Conservation (phyloP, 2,797 vertebrate species). For the Picus viridis region DNA sequence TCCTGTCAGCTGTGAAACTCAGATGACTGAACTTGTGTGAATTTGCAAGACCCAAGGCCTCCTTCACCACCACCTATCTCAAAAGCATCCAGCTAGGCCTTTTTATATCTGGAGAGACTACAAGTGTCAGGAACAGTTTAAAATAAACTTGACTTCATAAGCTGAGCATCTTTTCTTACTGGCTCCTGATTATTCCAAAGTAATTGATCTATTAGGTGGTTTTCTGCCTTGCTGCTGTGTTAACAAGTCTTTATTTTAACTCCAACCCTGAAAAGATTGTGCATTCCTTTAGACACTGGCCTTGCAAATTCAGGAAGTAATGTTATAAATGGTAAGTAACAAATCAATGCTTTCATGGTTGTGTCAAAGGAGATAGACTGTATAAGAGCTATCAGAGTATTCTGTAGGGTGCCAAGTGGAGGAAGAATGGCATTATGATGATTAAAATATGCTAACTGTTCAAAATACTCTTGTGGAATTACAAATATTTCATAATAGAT, state of each 20-base stretch:
- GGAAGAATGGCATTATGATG: not conserved
- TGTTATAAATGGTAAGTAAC: not conserved
- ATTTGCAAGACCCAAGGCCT: not conserved
- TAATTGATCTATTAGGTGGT: not conserved
- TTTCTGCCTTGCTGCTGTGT: not conserved
- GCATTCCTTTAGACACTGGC: not conserved
- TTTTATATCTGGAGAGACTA: not conserved
- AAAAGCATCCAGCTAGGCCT: not conserved
- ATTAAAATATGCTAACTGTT: slow-evolving; percentile 52
- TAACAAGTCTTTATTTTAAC: not conserved
- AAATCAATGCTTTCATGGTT: not conserved
- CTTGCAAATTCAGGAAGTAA: not conserved
- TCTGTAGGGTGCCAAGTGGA: not conserved
- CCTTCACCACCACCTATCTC: not conserved
- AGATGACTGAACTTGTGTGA: not conserved
- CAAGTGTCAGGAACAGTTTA: not conserved
- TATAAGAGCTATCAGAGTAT: slow-evolving; percentile 5
- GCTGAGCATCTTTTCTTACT: not conserved
- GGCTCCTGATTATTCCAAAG: not conserved
- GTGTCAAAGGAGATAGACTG: not conserved
- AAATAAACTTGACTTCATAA: not conserved
- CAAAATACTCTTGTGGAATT: slow-evolving; percentile 20
- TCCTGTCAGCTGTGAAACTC: not conserved
- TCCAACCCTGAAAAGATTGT: not conserved
- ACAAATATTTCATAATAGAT: slow-evolving; percentile 41